These are phyloP conservation scores for Acrocephalus arundinaceus DNA, from an alignment of 2,113 vertebrate species.

Conservation along the genomic window DNA sequence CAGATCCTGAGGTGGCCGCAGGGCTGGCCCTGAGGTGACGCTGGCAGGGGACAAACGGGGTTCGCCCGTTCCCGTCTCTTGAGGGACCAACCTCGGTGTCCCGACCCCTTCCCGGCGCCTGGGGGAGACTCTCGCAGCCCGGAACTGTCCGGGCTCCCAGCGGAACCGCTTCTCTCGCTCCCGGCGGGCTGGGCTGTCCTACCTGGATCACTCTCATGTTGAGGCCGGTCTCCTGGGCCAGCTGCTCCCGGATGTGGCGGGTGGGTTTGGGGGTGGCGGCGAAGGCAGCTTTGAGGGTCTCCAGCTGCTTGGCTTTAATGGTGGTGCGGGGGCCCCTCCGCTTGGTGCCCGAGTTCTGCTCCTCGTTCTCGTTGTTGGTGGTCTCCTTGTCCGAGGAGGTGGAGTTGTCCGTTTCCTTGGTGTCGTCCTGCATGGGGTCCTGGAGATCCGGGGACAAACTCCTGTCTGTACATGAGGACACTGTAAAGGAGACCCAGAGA, in stretches of 20 bases:
- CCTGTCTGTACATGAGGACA: constrained; percentile 97
- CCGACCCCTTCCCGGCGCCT: background rate
- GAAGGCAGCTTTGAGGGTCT: constrained; percentile 96
- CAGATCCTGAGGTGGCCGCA: accelerated
- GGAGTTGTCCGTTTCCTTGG: constrained; percentile 96
- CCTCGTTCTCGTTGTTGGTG: constrained; percentile 95
- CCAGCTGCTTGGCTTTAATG: constrained; percentile 98
- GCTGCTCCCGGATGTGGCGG: constrained; percentile 94
- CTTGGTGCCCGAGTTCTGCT: constrained; percentile 93
- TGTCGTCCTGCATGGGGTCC: constrained; percentile 91
- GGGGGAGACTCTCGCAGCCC: accelerated
- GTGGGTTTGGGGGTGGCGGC: constrained; percentile 96
- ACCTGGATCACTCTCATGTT: constrained; percentile 99
- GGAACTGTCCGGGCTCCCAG: accelerated
- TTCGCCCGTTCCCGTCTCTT: accelerated
- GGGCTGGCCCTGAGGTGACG: background rate
- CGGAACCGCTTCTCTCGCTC: too few species aligned
- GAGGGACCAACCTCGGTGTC: background rate
- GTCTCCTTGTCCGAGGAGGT: constrained; percentile 97
- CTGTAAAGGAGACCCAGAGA: constrained; percentile 73
- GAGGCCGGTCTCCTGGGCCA: constrained; percentile 96
- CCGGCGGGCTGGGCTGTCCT: background rate
- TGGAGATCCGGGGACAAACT: constrained; percentile 96
- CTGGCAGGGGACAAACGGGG: background rate
- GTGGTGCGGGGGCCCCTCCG: constrained; percentile 93